Conservation (phyloP, 2,113 vertebrate species). For the Bos indicus region DNA sequence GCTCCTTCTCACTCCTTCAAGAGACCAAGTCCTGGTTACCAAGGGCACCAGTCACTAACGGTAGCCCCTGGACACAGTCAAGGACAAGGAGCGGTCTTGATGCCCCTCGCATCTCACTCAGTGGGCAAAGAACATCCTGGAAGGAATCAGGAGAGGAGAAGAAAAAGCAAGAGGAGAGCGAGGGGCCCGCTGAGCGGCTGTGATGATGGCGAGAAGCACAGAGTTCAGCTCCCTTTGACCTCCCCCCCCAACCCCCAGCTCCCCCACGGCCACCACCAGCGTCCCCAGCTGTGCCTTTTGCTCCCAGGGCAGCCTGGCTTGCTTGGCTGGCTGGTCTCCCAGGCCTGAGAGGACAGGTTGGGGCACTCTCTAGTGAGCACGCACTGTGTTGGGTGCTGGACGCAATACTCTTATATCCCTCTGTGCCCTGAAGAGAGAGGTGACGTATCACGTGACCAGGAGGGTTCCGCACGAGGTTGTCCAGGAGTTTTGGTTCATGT, state of each 20-base stretch:
- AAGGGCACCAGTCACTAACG: neutral
- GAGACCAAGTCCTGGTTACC: neutral
- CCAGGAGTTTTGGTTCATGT: neutral
- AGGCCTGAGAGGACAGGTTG: neutral
- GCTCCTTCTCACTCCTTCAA: neutral
- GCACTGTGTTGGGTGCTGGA: neutral
- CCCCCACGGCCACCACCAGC: neutral
- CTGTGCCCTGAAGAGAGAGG: neutral
- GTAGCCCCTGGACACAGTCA: neutral
- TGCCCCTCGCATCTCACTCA: neutral
- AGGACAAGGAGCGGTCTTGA: neutral
- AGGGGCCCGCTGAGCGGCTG: neutral
- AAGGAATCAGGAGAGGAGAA: neutral
- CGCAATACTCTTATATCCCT: neutral
- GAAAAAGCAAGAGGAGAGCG: neutral
- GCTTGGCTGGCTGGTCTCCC: neutral
- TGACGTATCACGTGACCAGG: rapidly evolving
- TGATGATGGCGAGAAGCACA: neutral
- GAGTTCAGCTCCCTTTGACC: neutral
- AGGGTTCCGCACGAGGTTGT: rapidly evolving
- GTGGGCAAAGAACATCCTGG: neutral
- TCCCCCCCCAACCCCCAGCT: too few species aligned
- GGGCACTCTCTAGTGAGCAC: neutral
- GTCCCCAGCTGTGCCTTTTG: neutral
- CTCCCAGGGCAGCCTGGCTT: neutral